These are phyloP conservation scores for Dicentrarchus labrax DNA, from an alignment of 2,113 vertebrate species.

Conservation along the genomic window DNA sequence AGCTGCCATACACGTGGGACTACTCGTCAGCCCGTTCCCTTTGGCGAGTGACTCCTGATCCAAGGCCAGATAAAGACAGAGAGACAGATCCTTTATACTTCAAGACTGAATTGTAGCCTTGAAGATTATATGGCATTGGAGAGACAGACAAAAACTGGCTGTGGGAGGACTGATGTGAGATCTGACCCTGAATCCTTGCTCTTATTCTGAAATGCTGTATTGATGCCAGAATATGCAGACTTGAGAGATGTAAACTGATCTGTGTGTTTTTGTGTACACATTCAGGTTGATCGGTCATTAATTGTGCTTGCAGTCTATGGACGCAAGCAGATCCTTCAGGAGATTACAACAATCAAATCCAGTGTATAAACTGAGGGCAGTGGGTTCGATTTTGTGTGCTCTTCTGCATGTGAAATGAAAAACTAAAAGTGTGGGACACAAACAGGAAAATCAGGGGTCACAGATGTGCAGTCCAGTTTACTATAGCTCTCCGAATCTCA, in stretches of 20 bases:
- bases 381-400: constrained; percentile 11
- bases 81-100: constrained; percentile 37
- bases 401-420: constrained; percentile 10
- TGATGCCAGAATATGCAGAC: constrained; percentile 26
- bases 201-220: constrained; percentile 18
- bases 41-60: constrained; percentile 51
- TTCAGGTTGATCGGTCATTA: constrained; percentile 43
- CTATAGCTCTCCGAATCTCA: constrained; percentile 16
- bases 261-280: constrained; percentile 33
- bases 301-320: constrained; percentile 16
- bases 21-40: constrained; percentile 40
- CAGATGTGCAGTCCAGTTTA: neutral
- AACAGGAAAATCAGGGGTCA: constrained; percentile 1
- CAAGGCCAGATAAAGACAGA: constrained; percentile 62
- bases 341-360: constrained; percentile 26
- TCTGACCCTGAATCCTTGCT: neutral
- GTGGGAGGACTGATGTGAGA: constrained; percentile 1
- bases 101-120: constrained; percentile 51
- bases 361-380: neutral
- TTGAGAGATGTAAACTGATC: constrained; percentile 36
- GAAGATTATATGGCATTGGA: constrained; percentile 39
- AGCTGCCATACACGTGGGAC: constrained; percentile 53
- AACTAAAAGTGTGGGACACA: neutral
- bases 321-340: constrained; percentile 24
- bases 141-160: constrained; percentile 16